phyloP scores from a whole-genome alignment of 2,797 vertebrate genomes.

The Coreius guichenoti region DNA sequence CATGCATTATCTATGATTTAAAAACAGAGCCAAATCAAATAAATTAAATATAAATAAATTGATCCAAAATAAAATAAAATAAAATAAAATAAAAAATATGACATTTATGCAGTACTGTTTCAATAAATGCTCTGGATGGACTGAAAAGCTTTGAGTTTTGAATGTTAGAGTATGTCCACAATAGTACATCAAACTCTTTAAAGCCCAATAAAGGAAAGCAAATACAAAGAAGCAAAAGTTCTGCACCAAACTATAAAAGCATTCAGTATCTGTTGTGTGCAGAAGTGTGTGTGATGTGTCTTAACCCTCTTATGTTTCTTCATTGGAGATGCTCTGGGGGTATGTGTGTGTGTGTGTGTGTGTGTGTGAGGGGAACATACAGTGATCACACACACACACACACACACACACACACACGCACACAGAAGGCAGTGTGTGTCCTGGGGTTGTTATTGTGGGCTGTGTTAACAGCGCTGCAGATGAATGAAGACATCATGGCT shows the following conservation, averaged over 20 bases:
- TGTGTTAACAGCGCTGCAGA: slow-evolving; percentile 68
- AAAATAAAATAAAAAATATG: background rate
- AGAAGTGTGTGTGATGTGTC: background rate
- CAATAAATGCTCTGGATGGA: background rate
- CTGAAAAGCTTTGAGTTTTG: background rate
- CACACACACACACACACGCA: background rate
- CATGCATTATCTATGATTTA: background rate
- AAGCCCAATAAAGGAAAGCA: too few relatives aligned
- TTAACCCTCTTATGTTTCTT: background rate
- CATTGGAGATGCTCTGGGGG: background rate
- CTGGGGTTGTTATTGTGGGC: slow-evolving; percentile 54
- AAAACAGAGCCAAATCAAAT: background rate
- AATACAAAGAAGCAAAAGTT: too few relatives aligned
- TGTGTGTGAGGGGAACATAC: background rate
- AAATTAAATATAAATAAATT: background rate
- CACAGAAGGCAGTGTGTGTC: slow-evolving; percentile 55
- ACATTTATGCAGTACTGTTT: background rate
- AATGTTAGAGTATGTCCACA: background rate
- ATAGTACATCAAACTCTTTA: too few relatives aligned
- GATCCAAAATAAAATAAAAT: too few relatives aligned
- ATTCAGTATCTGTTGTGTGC: background rate
- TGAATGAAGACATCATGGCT: slow-evolving; percentile 70
- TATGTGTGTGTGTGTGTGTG: background rate
- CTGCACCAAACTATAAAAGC: background rate
- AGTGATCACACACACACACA: background rate